Base-by-base conservation (phyloP, 2,888 invertebrate species). In the Troilus luridus region DNA sequence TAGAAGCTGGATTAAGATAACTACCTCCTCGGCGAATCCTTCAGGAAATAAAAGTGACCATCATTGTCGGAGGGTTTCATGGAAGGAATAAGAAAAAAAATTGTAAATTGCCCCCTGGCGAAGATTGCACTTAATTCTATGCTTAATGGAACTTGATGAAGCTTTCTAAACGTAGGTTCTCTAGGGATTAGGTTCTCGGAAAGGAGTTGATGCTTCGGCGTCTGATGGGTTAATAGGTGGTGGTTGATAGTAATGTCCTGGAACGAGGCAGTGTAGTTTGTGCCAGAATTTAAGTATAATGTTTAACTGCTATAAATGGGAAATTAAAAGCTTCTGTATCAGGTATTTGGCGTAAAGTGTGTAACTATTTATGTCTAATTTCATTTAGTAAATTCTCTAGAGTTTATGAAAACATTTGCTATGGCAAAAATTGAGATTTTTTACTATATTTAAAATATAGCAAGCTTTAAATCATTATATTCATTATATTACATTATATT, bases 81-180 rank as follows among this genome's bases (percentile, higher is more conserved):
- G 72, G 72, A 77, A 41, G 72, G 17, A 27, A 1, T 17, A 27
- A 17, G 19, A 77, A 72, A 77, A 77, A 77, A 41, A 77, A 17
- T 41, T 27, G 27, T 41, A 77, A 77, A 41, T 77, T 27, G 17
- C 41, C 9, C 41, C 19, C n/a, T 77, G 72, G 72, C 41, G 27
- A 77, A 77, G 72, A 77, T 77, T 77, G 72, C 72, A 77, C 72
- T 77, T 77, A 77, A 77, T 77, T 77, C 72, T 41, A 77, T 77
- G 41, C 72, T 77, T 77, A 77, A 41, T 17, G 72, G 72, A 77
- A 77, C 27, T 77, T 77, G 72, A 77, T 77, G 72, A 77, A 41
- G 72, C 72, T 77, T 77, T 77, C 72, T 77, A 72, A 72, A 27
- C 24, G 17, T 6, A 72, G 41, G 72, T 6, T 72, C 7, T 12